Evolutionary conservation across 2,888 invertebrate genomes (phyloP).

Genomic region (Sarcophaga rosellei): DNA sequence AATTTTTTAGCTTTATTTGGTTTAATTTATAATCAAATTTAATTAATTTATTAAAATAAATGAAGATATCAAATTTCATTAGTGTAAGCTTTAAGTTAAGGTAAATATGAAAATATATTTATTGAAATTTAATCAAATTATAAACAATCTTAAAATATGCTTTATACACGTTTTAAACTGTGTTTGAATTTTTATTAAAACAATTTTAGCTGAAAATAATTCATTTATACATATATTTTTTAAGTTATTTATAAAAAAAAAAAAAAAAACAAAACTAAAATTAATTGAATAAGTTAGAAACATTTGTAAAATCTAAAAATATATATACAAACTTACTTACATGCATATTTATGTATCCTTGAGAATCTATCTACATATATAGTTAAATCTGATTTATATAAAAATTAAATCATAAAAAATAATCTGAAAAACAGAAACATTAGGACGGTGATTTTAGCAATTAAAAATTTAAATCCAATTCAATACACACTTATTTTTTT

Average conservation of each 20-base stretch:
- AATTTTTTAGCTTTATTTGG: conserved; percentile 58
- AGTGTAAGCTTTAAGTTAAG: conserved; percentile 14
- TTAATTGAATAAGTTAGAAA: too few relatives aligned
- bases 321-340: not conserved
- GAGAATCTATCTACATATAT: not conserved
- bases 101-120: conserved; percentile 7
- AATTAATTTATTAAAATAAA: not conserved
- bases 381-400: conserved; percentile 4
- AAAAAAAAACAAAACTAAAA: too few relatives aligned
- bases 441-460: conserved; percentile 20
- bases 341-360: not conserved
- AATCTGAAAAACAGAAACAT: not conserved
- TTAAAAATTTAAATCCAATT: not conserved
- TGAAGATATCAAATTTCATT: not conserved
- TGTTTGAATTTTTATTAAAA: conserved; percentile 22
- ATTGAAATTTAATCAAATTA: conserved; percentile 14
- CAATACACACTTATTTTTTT: too few relatives aligned
- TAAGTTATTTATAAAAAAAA: too few relatives aligned
- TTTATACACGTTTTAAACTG: conserved; percentile 47
- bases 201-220: conserved; percentile 18
- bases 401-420: not conserved
- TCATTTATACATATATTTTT: not conserved
- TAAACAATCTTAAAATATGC: conserved; percentile 15
- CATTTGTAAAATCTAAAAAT: not conserved
- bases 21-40: conserved; percentile 9